Conservation (phyloP, 2,797 vertebrate species). For the Phaenicophaeus curvirostris region DNA sequence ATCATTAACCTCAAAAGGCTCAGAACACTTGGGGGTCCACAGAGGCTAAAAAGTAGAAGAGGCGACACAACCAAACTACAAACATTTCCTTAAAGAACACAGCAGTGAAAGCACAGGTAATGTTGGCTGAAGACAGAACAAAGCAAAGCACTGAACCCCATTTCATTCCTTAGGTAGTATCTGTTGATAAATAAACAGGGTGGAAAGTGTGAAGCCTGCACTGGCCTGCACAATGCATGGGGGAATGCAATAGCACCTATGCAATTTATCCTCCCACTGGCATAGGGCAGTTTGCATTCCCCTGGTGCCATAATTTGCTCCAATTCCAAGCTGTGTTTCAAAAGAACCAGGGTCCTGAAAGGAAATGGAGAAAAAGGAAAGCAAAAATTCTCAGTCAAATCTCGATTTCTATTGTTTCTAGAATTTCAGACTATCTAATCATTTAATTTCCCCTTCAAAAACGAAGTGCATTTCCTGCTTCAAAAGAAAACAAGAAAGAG, state of each 20-base stretch:
- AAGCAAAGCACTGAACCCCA: background rate
- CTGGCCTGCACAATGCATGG: background rate
- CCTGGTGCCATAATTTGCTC: background rate
- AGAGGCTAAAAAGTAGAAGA: background rate
- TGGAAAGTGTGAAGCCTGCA: background rate
- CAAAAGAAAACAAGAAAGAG: constrained; percentile 43
- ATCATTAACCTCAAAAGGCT: background rate
- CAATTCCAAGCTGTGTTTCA: background rate
- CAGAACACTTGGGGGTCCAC: background rate
- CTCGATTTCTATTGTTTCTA: background rate
- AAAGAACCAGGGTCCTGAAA: background rate
- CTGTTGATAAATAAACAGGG: background rate
- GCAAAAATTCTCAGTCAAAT: background rate
- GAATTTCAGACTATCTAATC: background rate
- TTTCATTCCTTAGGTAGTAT: background rate
- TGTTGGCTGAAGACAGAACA: background rate
- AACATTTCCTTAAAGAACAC: background rate
- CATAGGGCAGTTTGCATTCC: background rate
- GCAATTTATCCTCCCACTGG: background rate
- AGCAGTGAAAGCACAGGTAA: background rate
- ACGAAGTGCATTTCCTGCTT: background rate
- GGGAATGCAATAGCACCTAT: background rate
- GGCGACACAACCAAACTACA: background rate
- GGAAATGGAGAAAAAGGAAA: background rate
- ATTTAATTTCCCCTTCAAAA: background rate